phyloP scores from a whole-genome alignment of 2,113 vertebrate species.

The Bufo gargarizans region DNA sequence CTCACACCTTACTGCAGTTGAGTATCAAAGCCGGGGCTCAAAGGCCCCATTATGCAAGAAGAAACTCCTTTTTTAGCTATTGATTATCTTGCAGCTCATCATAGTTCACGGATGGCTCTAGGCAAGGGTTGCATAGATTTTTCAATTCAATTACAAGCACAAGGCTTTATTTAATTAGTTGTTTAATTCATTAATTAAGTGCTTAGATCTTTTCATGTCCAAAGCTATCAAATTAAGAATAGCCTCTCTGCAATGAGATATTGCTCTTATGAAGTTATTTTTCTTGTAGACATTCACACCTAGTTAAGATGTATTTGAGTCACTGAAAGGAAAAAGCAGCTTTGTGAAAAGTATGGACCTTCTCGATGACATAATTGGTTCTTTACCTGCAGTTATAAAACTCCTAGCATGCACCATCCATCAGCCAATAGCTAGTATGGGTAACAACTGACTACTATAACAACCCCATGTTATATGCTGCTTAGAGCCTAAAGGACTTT shows the following conservation, averaged over 20 bases:
- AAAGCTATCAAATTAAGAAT: constrained; percentile 38
- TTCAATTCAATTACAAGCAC: constrained; percentile 50
- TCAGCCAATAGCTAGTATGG: too few relatives aligned
- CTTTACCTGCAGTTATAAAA: neutral
- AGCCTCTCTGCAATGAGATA: constrained; percentile 1
- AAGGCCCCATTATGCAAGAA: constrained; percentile 11
- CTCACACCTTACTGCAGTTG: neutral
- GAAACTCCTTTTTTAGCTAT: constrained; percentile 6
- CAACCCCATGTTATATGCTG: neutral
- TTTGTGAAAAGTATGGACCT: neutral
- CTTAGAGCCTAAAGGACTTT: too few relatives aligned
- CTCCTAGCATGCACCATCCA: neutral
- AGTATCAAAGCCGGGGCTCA: constrained; percentile 14
- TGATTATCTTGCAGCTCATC: constrained; percentile 47
- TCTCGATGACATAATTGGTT: neutral
- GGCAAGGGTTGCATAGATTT: constrained; percentile 49
- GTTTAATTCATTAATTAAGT: constrained; percentile 49
- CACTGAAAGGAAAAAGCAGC: neutral
- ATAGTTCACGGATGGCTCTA: constrained; percentile 18
- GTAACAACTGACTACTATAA: too few relatives aligned
- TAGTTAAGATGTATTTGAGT: neutral
- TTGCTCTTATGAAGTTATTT: neutral
- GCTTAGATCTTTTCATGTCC: constrained; percentile 24
- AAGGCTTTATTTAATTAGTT: constrained; percentile 48
- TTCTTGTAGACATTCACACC: neutral